A percentile compares a stretch with the other conserved stretches of the same genome.
These are phyloP conservation scores for Troides helena DNA, from an alignment of 2,888 invertebrate genomes.

Conservation along the genomic window DNA sequence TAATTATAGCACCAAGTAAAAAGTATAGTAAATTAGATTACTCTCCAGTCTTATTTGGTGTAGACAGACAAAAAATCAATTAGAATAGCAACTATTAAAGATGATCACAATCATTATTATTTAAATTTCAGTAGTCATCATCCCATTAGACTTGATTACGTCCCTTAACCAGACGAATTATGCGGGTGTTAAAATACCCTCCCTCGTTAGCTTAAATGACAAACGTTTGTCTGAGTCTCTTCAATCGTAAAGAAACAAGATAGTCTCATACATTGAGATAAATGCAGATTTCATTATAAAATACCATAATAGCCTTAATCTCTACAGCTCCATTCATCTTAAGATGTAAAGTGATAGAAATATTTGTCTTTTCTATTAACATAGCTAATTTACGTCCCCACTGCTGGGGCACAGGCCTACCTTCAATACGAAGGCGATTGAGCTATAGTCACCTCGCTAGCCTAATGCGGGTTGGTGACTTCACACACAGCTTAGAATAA, in stretches of 20 bases:
- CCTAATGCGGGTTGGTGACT: no score
- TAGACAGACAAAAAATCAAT: no score
- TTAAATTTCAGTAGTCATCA: not conserved
- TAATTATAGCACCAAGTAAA: no score
- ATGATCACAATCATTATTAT: not conserved
- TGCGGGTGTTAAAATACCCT: slow-evolving; percentile 1
- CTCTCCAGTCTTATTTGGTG: no score
- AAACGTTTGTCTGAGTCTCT: not conserved
- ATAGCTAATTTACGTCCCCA: no score
- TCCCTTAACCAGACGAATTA: not conserved
- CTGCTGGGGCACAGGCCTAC: no score
- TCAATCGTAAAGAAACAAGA: not conserved
- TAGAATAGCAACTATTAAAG: no score
- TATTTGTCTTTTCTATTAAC: not conserved
- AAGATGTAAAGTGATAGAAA: not conserved
- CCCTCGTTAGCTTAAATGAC: not conserved
- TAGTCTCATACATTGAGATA: not conserved
- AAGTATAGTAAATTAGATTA: no score
- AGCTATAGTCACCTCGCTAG: no score
- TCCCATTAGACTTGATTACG: not conserved
- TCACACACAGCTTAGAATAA: no score
- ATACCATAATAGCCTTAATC: not conserved
- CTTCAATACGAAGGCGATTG: no score
- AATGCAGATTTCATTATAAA: not conserved
- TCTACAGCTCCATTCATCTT: not conserved